A percentile compares a stretch with the other conserved stretches of the same genome.
Conservation (phyloP, 37 sponge, comb jelly and placozoan genomes). For the Corticium candelabrum region DNA sequence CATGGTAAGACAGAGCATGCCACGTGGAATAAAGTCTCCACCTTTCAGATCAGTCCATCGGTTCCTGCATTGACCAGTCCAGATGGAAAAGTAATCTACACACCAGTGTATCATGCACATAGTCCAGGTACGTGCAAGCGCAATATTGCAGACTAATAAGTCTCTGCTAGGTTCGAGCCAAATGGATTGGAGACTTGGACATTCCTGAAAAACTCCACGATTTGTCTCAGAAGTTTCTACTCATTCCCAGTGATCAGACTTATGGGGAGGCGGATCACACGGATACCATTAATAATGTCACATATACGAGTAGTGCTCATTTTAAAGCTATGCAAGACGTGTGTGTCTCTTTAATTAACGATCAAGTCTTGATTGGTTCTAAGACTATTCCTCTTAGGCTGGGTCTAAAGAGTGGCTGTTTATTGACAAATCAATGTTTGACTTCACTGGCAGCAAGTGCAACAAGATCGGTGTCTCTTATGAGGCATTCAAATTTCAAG, state of each 20-base stretch:
- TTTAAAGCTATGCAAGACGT: no score
- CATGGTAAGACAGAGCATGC: background rate
- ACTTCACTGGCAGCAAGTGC: conserved; percentile 34
- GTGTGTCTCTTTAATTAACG: no score
- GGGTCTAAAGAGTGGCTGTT: conserved; percentile 55
- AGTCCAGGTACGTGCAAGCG: no score
- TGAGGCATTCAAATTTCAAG: conserved; percentile 27
- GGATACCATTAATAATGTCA: no score
- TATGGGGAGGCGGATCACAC: background rate
- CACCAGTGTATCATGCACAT: no score
- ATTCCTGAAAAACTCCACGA: background rate
- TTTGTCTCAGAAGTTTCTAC: background rate
- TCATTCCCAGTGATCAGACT: background rate
- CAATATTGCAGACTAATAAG: no score
- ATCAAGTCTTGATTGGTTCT: no score
- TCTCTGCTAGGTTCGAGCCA: background rate
- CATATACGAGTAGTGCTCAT: no score
- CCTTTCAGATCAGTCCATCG: background rate
- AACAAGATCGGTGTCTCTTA: conserved; percentile 46
- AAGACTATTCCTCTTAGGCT: no score
- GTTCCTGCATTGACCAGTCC: background rate
- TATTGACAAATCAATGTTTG: conserved; percentile 52
- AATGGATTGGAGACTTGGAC: background rate
- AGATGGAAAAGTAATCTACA: background rate
- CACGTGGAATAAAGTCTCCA: background rate